A percentile compares a stretch with the other conserved stretches of the same genome.
These are phyloP conservation scores for Bradypodion ventrale DNA, from an alignment of 2,797 vertebrate genomes.

Conservation along the genomic window DNA sequence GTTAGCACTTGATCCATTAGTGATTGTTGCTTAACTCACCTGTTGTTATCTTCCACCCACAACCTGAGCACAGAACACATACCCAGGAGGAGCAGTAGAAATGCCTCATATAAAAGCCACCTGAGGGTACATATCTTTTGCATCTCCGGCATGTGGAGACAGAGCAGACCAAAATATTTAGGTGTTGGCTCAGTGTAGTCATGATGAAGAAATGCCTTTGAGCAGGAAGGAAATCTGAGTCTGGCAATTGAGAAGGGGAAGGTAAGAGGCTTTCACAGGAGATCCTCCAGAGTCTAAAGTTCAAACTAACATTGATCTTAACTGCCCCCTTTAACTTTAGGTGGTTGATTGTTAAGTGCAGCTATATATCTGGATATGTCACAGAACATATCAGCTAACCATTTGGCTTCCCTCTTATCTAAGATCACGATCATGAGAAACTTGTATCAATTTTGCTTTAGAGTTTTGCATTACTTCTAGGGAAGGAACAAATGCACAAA, in stretches of 20 bases:
- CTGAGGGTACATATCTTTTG: constrained; percentile 62
- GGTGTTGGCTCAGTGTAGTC: constrained; percentile 67
- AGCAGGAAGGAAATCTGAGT: not conserved
- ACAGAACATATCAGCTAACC: not conserved
- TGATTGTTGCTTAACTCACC: constrained; percentile 38
- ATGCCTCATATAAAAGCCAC: constrained; percentile 60
- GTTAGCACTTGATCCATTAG: constrained; percentile 45
- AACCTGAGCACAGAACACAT: constrained; percentile 34
- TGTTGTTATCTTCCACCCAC: constrained; percentile 30
- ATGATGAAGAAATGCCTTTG: constrained; percentile 56
- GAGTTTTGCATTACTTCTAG: not conserved
- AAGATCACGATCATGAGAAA: not conserved
- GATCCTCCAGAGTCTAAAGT: not conserved
- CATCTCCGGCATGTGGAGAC: constrained; percentile 68
- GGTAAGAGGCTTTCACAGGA: constrained; percentile 23
- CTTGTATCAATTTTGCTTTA: not conserved
- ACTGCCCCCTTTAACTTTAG: not conserved
- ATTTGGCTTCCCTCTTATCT: not conserved
- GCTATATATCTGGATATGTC: not conserved
- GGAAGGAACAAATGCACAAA: not conserved
- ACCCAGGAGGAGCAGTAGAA: constrained; percentile 46
- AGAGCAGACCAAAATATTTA: constrained; percentile 68
- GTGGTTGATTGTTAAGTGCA: not conserved
- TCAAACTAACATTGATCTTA: not conserved
- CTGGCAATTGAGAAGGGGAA: constrained; percentile 38